Evolutionary conservation across 2,113 vertebrate species (phyloP).

Genomic region (Vombatus ursinus): DNA sequence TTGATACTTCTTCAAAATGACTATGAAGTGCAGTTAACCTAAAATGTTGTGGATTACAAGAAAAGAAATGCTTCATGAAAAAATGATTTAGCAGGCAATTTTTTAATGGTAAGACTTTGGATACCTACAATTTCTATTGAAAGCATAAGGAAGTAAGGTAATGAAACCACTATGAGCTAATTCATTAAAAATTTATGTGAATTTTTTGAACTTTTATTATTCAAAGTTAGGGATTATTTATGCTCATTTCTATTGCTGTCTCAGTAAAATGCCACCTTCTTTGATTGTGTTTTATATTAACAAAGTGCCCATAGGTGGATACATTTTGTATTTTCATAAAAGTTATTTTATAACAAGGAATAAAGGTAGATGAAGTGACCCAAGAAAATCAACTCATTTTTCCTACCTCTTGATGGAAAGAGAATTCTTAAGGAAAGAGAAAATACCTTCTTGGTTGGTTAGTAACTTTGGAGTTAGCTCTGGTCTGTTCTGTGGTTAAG

Average conservation of each 20-base stretch:
- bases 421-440: constrained; percentile 76
- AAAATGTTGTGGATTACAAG: constrained; percentile 31
- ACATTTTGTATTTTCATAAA: constrained; percentile 59
- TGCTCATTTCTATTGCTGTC: constrained; percentile 4
- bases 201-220: constrained; percentile 1
- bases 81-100: constrained; percentile 26
- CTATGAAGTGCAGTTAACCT: constrained; percentile 34
- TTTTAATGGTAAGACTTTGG: constrained; percentile 16
- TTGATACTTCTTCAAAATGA: constrained; percentile 29
- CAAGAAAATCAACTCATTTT: constrained; percentile 52
- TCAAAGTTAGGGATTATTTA: constrained; percentile 27
- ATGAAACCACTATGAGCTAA: constrained; percentile 5
- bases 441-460: constrained; percentile 67
- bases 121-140: background rate
- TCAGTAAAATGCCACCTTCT: background rate
- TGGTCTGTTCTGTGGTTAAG: constrained; percentile 78
- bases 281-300: background rate
- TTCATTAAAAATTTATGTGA: constrained; percentile 18
- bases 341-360: constrained; percentile 33
- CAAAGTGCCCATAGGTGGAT: constrained; percentile 24
- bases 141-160: constrained; percentile 19
- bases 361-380: constrained; percentile 54
- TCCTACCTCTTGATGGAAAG: constrained; percentile 65
- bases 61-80: constrained; percentile 33
- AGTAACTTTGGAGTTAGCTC: constrained; percentile 65